Evolutionary conservation across 1,140 invertebrate genomes (phyloP).

Genomic region (Odontomachus brunneus): DNA sequence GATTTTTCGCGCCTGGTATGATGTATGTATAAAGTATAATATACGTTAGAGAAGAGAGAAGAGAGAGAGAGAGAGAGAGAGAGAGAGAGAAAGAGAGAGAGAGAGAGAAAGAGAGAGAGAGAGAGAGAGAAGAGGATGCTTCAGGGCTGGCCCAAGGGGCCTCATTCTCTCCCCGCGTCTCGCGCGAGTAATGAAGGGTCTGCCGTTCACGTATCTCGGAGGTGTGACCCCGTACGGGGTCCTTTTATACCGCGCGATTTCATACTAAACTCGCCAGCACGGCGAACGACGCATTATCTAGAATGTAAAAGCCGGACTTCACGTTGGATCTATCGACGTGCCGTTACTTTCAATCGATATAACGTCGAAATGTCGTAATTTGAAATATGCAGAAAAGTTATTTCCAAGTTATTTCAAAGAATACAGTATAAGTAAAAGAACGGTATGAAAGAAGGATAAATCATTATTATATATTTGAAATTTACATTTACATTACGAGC

Average conservation of each 20-base stretch:
- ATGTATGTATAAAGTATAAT: constrained; percentile 50
- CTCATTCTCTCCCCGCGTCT: constrained; percentile 41
- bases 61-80: neutral
- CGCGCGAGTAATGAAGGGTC: constrained; percentile 47
- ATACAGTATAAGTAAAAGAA: no score
- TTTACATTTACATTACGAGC: no score
- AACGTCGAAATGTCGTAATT: neutral
- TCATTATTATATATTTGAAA: no score
- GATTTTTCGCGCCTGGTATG: constrained; percentile 18
- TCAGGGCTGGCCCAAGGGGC: constrained; percentile 24
- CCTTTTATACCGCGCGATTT: constrained; percentile 50
- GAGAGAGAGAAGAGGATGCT: neutral
- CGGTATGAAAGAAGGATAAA: no score
- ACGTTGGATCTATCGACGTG: neutral
- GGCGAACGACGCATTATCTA: constrained; percentile 1
- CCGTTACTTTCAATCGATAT: neutral
- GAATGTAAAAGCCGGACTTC: neutral
- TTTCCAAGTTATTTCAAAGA: no score
- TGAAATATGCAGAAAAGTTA: no score
- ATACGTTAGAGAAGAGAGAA: constrained; percentile 5
- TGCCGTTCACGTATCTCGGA: constrained; percentile 51
- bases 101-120: neutral
- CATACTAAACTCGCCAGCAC: constrained; percentile 15
- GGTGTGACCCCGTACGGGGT: constrained; percentile 41
- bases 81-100: neutral